Percentiles rank a stretch among this genome's conserved stretches.
These are phyloP conservation scores for Chiloscyllium punctatum DNA, from an alignment of 2,797 vertebrate species.

Conservation along the genomic window DNA sequence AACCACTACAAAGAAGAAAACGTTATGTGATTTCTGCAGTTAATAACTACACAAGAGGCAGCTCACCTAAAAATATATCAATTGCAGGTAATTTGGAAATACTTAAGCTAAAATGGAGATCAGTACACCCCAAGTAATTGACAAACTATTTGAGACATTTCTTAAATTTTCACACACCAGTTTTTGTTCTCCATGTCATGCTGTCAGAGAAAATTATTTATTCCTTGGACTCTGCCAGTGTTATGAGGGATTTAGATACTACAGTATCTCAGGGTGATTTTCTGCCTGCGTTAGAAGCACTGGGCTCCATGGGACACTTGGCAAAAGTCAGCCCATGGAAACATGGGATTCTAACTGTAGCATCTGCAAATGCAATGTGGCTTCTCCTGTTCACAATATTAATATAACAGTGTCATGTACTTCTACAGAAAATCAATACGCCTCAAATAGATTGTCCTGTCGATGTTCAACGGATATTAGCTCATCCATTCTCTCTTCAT, in stretches of 20 bases:
- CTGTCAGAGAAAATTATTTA: neutral
- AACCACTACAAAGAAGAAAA: constrained; percentile 72
- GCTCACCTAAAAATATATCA: neutral
- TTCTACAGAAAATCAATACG: neutral
- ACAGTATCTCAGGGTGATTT: neutral
- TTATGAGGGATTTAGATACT: neutral
- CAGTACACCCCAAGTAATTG: neutral
- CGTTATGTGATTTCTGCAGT: neutral
- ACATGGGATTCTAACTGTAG: neutral
- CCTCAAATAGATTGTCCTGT: neutral
- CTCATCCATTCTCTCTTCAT: neutral
- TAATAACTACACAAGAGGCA: neutral
- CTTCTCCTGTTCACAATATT: neutral
- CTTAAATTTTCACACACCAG: neutral
- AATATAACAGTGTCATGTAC: neutral
- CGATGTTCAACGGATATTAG: neutral
- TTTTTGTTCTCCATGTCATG: too few relatives aligned
- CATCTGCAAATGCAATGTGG: neutral
- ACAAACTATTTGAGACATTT: neutral
- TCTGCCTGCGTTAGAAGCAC: neutral
- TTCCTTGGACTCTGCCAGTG: too few relatives aligned
- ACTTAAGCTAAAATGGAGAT: neutral
- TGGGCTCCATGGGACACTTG: neutral
- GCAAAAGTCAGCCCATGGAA: neutral
- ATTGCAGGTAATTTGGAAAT: neutral